phyloP scores from a whole-genome alignment of 1,140 invertebrate species.

The Homalodisca vitripennis region DNA sequence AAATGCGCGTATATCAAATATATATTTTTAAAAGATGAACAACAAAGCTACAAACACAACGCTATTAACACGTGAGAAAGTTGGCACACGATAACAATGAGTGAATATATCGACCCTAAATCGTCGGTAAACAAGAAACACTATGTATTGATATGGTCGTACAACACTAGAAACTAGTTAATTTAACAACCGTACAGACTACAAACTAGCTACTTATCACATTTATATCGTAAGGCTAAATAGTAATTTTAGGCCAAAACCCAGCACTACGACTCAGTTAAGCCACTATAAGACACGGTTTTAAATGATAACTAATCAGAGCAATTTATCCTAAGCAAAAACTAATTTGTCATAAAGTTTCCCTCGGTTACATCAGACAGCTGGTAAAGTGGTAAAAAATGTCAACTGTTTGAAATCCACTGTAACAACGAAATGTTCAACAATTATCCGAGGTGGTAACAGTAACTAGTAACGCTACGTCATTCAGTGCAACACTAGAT shows the following conservation, averaged over 20 bases:
- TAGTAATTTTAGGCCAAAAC: conserved; percentile 4
- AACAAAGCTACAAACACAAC: conserved; percentile 5
- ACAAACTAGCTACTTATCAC: not conserved
- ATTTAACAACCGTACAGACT: not conserved
- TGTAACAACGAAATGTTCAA: too few species aligned
- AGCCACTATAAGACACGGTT: conserved; percentile 17
- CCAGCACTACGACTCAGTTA: not conserved
- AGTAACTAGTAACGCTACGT: too few species aligned
- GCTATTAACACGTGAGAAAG: conserved; percentile 1
- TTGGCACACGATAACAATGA: not conserved
- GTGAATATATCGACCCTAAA: too few species aligned
- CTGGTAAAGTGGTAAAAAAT: too few species aligned
- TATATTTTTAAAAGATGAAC: conserved; percentile 5
- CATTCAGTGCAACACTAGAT: too few species aligned
- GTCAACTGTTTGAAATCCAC: too few species aligned
- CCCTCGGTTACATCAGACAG: too few species aligned
- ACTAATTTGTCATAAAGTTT: too few species aligned
- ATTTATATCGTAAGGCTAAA: conserved; percentile 9
- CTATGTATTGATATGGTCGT: not conserved
- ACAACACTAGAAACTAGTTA: not conserved
- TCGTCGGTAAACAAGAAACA: not conserved
- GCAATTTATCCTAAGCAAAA: too few species aligned
- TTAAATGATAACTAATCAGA: not conserved
- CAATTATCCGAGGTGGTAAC: too few species aligned
- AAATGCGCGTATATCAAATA: too few species aligned